A percentile compares a stretch with the other conserved stretches of the same genome.
Conservation (phyloP, 2,888 invertebrate genomes). For the Agriopis leucophaearia region DNA sequence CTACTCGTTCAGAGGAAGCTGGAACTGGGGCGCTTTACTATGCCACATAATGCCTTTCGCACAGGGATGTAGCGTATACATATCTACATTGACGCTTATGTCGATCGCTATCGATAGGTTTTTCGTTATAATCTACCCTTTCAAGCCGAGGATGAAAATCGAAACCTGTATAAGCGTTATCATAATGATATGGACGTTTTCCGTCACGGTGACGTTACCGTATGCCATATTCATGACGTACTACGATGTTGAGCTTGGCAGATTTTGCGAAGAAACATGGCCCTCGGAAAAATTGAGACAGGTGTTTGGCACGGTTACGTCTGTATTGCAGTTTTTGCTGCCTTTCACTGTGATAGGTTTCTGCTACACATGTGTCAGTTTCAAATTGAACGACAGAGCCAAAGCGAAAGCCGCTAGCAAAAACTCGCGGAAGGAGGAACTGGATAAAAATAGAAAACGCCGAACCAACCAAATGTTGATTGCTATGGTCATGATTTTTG, state of each 20-base stretch:
- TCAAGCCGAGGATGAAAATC: constrained; percentile 96
- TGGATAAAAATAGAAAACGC: constrained; percentile 95
- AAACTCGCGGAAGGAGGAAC: constrained; percentile 94
- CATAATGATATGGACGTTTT: constrained; percentile 95
- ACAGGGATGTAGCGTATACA: constrained; percentile 98
- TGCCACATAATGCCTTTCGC: constrained; percentile 98
- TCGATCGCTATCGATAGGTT: constrained; percentile 99
- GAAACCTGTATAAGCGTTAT: constrained; percentile 95
- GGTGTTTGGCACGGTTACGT: constrained; percentile 94
- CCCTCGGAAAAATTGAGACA: constrained; percentile 92
- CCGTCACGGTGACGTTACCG: constrained; percentile 95
- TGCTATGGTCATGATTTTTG: constrained; percentile 98
- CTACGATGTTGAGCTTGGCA: constrained; percentile 75
- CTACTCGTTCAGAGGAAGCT: constrained; percentile 95
- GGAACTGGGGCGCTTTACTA: constrained; percentile 96
- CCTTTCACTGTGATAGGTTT: constrained; percentile 97
- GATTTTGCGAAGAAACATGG: constrained; percentile 96
- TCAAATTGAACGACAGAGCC: constrained; percentile 94
- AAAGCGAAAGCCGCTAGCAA: constrained; percentile 94
- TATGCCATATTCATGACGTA: constrained; percentile 94
- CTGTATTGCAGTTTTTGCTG: constrained; percentile 96
- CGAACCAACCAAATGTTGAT: constrained; percentile 98
- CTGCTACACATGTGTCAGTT: constrained; percentile 97
- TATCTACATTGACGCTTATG: constrained; percentile 98
- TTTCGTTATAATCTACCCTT: constrained; percentile 98